Base-by-base conservation (phyloP, 2,888 invertebrate species). In the Eustalomyia histrio region DNA sequence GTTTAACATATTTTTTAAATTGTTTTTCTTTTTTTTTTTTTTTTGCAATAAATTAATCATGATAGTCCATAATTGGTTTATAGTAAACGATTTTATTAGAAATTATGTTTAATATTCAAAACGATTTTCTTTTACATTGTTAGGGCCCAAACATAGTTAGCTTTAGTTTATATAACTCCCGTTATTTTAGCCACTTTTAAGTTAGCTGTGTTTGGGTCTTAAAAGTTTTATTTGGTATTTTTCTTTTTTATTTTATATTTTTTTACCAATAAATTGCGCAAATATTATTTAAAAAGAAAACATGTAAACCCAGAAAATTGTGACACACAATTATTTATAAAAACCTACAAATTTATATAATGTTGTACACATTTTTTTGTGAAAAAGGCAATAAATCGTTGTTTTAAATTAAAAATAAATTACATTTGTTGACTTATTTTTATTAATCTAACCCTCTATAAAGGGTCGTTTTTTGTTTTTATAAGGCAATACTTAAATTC, bases 311-410 rank as follows among this genome's bases (percentile, higher is more conserved):
- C 4, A 52, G 12, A 4, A 53, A 57, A 39, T 57, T 47, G 67
- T 67, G 43, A 43, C 21, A 14, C 57, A 74, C 65, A 75, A 75
- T 55, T 68, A 29, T 61, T 75, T 65, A 35, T 69, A 63, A 75
- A 57, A 55, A 58, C 63, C 16, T 55, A 79, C 65, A 74, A 74
- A 69, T 74, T 81, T 81, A 71, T 71, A 58, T 65, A 60, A 71
- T 69, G 60, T 74, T 69, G 61, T 76, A 61, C 61, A 61, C 35
- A 8, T 17, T 76, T 73, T 64, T 65, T 55, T 47, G 14, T 69
- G 47, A 57, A 74, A 65, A 78, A 68, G 68, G 72, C 76, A 80
- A 80, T 80, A 80, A 80, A 76, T 58, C 72, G 63, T 73, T 76
- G 57, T 68, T 76, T 64, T 67, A 67, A 29, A 57, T 55, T 16